Evolutionary conservation across 2,888 invertebrate genomes (phyloP).

Genomic region (Leptopterna dolabrata): DNA sequence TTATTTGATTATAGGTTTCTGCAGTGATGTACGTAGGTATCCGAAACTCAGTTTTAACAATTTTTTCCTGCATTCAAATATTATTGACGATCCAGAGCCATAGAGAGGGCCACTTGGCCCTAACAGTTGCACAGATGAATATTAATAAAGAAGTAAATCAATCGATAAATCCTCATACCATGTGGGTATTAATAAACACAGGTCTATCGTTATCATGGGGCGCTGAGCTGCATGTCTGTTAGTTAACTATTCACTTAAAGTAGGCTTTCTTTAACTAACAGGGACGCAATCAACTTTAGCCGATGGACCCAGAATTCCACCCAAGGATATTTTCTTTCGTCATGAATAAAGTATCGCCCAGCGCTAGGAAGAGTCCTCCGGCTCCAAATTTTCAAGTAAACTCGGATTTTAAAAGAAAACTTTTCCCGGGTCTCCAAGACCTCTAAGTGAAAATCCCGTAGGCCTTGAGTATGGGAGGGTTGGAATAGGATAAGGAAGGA

Average conservation of each 20-base stretch:
- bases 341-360: conserved; percentile 29
- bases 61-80: no score
- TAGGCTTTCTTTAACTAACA: neutral
- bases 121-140: no score
- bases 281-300: neutral
- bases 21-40: no score
- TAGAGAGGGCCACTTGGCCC: no score
- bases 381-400: conserved; percentile 29
- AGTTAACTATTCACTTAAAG: neutral
- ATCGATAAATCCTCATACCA: no score
- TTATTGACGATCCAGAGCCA: no score
- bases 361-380: neutral
- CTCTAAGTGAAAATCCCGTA: conserved; percentile 13
- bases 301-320: neutral
- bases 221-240: neutral
- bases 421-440: neutral
- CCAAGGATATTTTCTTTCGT: neutral
- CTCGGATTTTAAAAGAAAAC: conserved; percentile 46
- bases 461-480: neutral
- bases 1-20: no score
- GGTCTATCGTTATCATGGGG: no score
- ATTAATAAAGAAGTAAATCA: no score
- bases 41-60: no score
- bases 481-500: neutral
- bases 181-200: no score